phyloP scores from a whole-genome alignment of 2,113 vertebrate species.

The Leptosomus discolor region DNA sequence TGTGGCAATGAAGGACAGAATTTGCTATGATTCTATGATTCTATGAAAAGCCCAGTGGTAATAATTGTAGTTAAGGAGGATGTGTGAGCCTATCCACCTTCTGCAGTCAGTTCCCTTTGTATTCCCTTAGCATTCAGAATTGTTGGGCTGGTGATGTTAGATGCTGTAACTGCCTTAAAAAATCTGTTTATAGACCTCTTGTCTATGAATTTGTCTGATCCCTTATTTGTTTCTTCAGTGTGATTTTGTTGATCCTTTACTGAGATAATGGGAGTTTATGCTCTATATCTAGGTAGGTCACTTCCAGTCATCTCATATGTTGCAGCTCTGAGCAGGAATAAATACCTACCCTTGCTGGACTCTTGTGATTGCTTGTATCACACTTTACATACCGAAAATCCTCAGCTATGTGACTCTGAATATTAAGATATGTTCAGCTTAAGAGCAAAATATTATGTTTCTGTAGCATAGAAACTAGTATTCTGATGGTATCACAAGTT shows the following conservation, averaged over 20 bases:
- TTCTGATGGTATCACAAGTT: not conserved
- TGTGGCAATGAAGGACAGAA: not conserved
- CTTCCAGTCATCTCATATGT: not conserved
- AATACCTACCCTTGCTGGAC: not conserved
- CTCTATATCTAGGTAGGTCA: not conserved
- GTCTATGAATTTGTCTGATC: not conserved
- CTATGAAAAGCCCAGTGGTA: not conserved
- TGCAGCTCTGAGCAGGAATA: not conserved
- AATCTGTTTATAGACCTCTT: not conserved
- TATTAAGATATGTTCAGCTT: not conserved
- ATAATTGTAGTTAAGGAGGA: not conserved
- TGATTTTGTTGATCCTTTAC: not conserved
- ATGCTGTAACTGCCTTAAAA: not conserved
- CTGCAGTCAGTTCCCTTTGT: not conserved
- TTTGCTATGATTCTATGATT: no score
- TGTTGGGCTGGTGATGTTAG: not conserved
- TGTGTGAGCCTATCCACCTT: not conserved
- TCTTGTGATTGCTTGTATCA: not conserved
- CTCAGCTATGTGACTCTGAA: not conserved
- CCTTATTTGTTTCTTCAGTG: not conserved
- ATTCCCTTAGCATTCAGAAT: not conserved
- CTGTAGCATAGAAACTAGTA: not conserved
- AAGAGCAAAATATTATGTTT: conserved; percentile 2
- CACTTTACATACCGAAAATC: not conserved
- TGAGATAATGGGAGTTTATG: not conserved